Base-by-base conservation (phyloP, 2,888 invertebrate species). In the Tenthredo notha region DNA sequence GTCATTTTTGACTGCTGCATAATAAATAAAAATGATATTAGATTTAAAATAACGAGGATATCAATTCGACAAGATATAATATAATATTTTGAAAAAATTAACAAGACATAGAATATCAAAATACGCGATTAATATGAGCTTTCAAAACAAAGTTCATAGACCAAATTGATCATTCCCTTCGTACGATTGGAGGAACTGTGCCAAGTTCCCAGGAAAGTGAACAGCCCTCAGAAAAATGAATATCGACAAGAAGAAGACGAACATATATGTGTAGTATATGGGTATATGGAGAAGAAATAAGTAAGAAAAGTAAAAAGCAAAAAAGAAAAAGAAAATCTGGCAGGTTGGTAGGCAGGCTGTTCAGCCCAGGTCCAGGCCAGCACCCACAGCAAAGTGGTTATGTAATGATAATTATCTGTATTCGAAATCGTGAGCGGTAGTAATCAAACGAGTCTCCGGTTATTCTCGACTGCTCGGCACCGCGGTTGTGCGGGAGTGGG, bases 331-430 rank as follows among this genome's bases (percentile, higher is more conserved):
- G 29, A 54, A 65, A 85, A 80, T 72, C 83, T 87, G 33, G 12
- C 25, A 67, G 50, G 83, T 40, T 21, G 25, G 54, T 47, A 67
- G 47, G 50, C 40, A 65, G 40, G 47, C 37, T 47, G 67, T 21
- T 87, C 86, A 85, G 87, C 87, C 87, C 21, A 21, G 43, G 43
- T 6, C 25, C 12, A 37, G 43, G 29, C 65, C 18, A 83, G 83
- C 83, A 83, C 83, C 83, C 70, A 83, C 83, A 70, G 83, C 83
- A 83, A 70, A 83, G 88, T 88, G 88, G 88, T 91, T 90, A 89
- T 87, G 89, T 88, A 89, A 90, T 89, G 87, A 90, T 90, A 90
- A 90, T 91, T 88, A 89, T 90, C 88, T 87, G 87, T 88, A 88
- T 85, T 87, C 84, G 87, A 88, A 89, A 87, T 88, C 87, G 86